These are phyloP conservation scores for Danio tinwini DNA, from an alignment of 2,797 vertebrate genomes.

Conservation along the genomic window DNA sequence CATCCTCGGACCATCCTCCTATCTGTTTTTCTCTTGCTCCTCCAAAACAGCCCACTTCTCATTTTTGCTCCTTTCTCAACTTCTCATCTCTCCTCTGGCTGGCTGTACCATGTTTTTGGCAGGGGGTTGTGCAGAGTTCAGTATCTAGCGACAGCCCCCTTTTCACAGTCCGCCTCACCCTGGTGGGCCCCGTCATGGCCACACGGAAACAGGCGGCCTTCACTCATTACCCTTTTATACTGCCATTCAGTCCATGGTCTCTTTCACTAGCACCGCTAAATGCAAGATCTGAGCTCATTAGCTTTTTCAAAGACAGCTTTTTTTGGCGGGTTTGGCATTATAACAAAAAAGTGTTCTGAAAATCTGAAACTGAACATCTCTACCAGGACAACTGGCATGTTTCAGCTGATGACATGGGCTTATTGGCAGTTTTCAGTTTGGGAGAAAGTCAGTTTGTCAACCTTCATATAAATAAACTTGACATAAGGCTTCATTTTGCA, in stretches of 20 bases:
- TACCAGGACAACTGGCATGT: not conserved
- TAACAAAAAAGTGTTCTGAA: not conserved
- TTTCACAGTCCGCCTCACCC: conserved; percentile 67
- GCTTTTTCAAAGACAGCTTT: conserved; percentile 7
- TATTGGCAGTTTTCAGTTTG: not conserved
- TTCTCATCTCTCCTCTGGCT: conserved; percentile 69
- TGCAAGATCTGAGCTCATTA: conserved; percentile 22
- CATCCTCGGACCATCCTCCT: conserved; percentile 57
- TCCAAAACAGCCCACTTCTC: conserved; percentile 52
- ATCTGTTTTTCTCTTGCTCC: conserved; percentile 58
- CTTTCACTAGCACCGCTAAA: conserved; percentile 22
- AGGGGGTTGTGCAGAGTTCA: conserved; percentile 81
- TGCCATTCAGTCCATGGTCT: not conserved
- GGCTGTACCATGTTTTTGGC: conserved; percentile 71
- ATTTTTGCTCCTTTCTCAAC: conserved; percentile 49
- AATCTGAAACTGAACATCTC: not conserved
- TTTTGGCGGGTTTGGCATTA: not conserved
- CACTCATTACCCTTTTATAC: conserved; percentile 67
- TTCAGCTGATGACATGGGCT: not conserved
- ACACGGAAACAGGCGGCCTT: conserved; percentile 55
- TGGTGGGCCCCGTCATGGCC: conserved; percentile 42
- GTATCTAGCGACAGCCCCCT: conserved; percentile 69
- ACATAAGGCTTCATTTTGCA: conserved; percentile 52
- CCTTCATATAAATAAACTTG: not conserved
- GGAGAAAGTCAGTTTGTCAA: not conserved